These are phyloP conservation scores for Pseudomyrmex concolor DNA, from an alignment of 1,140 invertebrate species.

Conservation along the genomic window DNA sequence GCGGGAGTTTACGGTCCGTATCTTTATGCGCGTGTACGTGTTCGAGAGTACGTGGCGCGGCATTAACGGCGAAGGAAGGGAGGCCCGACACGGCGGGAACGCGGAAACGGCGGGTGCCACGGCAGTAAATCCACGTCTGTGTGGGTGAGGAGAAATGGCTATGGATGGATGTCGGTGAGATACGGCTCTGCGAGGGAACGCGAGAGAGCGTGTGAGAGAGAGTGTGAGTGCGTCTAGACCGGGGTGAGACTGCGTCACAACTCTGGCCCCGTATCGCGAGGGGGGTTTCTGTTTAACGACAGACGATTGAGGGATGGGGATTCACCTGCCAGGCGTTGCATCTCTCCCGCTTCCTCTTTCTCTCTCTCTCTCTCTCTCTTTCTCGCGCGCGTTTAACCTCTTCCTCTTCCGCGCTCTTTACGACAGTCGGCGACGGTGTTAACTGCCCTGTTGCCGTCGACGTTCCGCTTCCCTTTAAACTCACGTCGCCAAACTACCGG, in stretches of 20 bases:
- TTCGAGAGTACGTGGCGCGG: slow-evolving; percentile 77
- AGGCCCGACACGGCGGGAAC: slow-evolving; percentile 12
- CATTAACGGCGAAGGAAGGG: slow-evolving; percentile 78
- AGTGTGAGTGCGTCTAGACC: slow-evolving; percentile 81
- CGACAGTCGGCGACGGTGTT: slow-evolving; percentile 65
- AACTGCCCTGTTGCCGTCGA: slow-evolving; percentile 71
- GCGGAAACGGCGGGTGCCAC: slow-evolving; percentile 44
- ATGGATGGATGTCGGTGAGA: slow-evolving; percentile 73
- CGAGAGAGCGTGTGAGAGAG: slow-evolving; percentile 36
- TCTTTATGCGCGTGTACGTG: slow-evolving; percentile 75
- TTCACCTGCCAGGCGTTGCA: slow-evolving; percentile 71
- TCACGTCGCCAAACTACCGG: neutral
- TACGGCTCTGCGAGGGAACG: slow-evolving; percentile 48
- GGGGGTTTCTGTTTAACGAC: slow-evolving; percentile 78
- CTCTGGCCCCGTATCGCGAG: slow-evolving; percentile 78
- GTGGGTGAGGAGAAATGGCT: slow-evolving; percentile 76
- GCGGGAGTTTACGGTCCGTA: slow-evolving; percentile 80
- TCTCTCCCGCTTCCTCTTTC: neutral
- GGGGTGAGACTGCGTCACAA: slow-evolving; percentile 83
- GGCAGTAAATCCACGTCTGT: slow-evolving; percentile 82
- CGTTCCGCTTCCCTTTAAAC: slow-evolving; percentile 70
- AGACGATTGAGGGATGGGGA: slow-evolving; percentile 79
- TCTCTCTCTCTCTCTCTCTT: slow-evolving; percentile 1
- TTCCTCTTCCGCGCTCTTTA: slow-evolving; percentile 59
- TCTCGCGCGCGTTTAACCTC: neutral